Conservation (phyloP, 2,797 vertebrate genomes). For the Rhadinocentrus ornatus region DNA sequence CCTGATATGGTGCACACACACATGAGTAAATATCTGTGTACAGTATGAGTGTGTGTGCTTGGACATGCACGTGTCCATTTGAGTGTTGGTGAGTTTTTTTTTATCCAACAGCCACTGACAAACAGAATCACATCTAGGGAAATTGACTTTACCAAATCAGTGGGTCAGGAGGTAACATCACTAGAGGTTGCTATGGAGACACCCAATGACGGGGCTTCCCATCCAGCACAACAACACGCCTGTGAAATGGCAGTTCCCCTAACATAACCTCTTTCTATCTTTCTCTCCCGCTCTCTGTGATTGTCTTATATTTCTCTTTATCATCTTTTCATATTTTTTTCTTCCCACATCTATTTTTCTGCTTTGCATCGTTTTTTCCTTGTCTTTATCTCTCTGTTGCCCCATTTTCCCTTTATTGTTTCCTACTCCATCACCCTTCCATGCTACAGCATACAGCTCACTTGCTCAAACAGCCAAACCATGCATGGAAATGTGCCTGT, state of each 20-base stretch:
- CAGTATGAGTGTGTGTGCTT: neutral
- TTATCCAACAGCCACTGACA: conserved; percentile 64
- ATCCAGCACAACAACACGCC: conserved; percentile 71
- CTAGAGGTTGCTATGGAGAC: conserved; percentile 85
- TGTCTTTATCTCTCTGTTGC: conserved; percentile 24
- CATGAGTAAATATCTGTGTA: conserved; percentile 3
- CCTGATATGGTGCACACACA: conserved; percentile 26
- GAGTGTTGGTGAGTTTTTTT: too few species aligned
- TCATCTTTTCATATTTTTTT: neutral
- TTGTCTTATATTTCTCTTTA: conserved; percentile 30
- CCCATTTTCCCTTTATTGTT: conserved; percentile 40
- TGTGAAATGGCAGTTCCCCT: conserved; percentile 77
- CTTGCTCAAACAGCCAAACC: conserved; percentile 49
- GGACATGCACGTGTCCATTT: too few species aligned
- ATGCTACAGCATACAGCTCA: conserved; percentile 42
- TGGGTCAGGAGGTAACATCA: conserved; percentile 85
- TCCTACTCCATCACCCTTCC: conserved; percentile 41
- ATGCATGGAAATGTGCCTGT: conserved; percentile 67
- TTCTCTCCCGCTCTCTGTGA: conserved; percentile 20
- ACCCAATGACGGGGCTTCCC: conserved; percentile 78
- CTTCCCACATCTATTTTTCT: conserved; percentile 6
- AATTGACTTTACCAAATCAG: conserved; percentile 82
- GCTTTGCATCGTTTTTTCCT: conserved; percentile 19
- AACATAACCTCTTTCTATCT: conserved; percentile 65
- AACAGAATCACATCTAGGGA: conserved; percentile 77